A percentile compares a stretch with the other conserved stretches of the same genome.
Conservation (phyloP, 2,113 vertebrate genomes). For the Chionodraco myersi region DNA sequence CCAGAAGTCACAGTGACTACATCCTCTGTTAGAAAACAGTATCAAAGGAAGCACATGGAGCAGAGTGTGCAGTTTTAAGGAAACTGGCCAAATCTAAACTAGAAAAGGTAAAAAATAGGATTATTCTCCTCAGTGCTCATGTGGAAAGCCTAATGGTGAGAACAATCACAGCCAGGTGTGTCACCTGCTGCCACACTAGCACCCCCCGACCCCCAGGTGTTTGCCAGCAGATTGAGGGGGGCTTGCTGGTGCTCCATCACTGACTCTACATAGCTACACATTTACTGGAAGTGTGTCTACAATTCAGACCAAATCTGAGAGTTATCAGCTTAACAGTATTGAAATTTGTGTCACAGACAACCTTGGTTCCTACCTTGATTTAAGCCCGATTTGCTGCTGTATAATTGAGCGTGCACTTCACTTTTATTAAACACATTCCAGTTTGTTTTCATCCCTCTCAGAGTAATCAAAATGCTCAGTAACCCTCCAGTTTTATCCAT, state of each 20-base stretch:
- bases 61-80: too few relatives aligned
- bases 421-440: neutral
- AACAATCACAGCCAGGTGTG: conserved; percentile 55
- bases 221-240: conserved; percentile 38
- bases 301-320: conserved; percentile 1
- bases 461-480: neutral
- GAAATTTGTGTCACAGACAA: neutral
- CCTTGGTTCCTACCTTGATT: neutral
- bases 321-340: neutral
- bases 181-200: conserved; percentile 65
- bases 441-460: neutral
- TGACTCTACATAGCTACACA: too few relatives aligned
- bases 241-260: neutral
- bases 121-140: too few relatives aligned
- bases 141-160: neutral
- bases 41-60: too few relatives aligned
- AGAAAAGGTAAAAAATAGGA: too few relatives aligned
- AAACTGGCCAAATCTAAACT: too few relatives aligned
- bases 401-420: neutral
- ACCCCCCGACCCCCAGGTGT: conserved; percentile 5
- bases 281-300: neutral
- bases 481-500: neutral
- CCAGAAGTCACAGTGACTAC: too few relatives aligned
- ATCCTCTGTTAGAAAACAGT: too few relatives aligned
- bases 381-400: neutral